Conservation (phyloP, 37 sponge, comb jelly and placozoan genomes). For the Ianthella basta region DNA sequence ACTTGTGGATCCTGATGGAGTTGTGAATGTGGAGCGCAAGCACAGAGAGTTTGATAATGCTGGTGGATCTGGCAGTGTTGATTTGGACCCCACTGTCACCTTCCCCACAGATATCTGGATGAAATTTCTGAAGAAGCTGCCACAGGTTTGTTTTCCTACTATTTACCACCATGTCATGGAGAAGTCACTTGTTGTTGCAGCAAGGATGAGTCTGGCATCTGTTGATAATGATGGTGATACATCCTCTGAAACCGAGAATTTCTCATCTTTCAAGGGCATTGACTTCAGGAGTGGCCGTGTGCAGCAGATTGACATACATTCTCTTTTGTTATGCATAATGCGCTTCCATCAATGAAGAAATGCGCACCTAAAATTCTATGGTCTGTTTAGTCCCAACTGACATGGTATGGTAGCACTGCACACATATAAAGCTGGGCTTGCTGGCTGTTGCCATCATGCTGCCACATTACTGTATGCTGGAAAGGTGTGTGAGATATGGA, state of each 20-base stretch:
- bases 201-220: background rate
- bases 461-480: constrained; percentile 17
- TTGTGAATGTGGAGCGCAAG: background rate
- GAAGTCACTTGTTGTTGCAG: constrained; percentile 13
- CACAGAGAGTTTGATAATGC: background rate
- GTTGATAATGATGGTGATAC: background rate
- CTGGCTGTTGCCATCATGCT: constrained; percentile 41
- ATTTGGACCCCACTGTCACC: background rate
- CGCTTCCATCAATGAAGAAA: constrained; percentile 21
- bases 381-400: background rate
- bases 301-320: constrained; percentile 10
- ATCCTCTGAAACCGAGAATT: background rate
- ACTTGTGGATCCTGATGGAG: constrained; percentile 20
- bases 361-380: background rate
- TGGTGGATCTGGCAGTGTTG: background rate
- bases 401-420: background rate
- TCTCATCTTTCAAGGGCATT: constrained; percentile 6
- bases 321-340: background rate
- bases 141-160: constrained; percentile 3
- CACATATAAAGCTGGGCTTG: constrained; percentile 28
- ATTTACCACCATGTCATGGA: constrained; percentile 12
- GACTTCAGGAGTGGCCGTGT: constrained; percentile 34
- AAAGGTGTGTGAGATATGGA: constrained; percentile 22
- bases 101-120: constrained; percentile 18
- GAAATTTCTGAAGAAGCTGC: background rate